phyloP scores from a whole-genome alignment of 2,113 vertebrate genomes.

The Chamaea fasciata region DNA sequence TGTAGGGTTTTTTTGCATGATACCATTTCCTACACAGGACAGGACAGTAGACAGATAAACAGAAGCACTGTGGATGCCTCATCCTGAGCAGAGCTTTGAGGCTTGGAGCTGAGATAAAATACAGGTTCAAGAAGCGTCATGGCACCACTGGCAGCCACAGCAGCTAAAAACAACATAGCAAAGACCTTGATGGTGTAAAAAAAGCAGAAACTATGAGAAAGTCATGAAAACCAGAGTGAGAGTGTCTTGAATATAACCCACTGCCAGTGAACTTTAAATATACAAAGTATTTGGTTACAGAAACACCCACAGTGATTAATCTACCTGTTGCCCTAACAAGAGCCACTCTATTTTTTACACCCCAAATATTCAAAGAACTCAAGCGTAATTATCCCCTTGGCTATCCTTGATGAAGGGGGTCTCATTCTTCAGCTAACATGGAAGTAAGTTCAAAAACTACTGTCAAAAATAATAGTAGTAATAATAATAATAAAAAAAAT shows the following conservation, averaged over 20 bases:
- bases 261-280: not conserved
- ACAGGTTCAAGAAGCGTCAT: accelerated
- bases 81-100: not conserved
- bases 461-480: not conserved
- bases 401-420: not conserved
- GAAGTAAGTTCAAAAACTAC: not conserved
- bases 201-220: not conserved
- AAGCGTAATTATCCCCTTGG: accelerated
- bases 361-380: not conserved
- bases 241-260: not conserved
- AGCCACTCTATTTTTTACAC: not conserved
- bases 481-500: not conserved
- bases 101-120: not conserved
- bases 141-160: not conserved
- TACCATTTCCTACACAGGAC: not conserved
- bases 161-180: not conserved
- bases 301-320: not conserved
- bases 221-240: not conserved
- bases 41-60: accelerated
- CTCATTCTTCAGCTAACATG: not conserved
- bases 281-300: not conserved
- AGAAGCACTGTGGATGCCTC: accelerated
- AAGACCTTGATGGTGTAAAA: not conserved
- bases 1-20: not conserved
- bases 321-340: not conserved